Conservation (phyloP, 2,888 invertebrate genomes). For the Eumacrocentrus americanus region DNA sequence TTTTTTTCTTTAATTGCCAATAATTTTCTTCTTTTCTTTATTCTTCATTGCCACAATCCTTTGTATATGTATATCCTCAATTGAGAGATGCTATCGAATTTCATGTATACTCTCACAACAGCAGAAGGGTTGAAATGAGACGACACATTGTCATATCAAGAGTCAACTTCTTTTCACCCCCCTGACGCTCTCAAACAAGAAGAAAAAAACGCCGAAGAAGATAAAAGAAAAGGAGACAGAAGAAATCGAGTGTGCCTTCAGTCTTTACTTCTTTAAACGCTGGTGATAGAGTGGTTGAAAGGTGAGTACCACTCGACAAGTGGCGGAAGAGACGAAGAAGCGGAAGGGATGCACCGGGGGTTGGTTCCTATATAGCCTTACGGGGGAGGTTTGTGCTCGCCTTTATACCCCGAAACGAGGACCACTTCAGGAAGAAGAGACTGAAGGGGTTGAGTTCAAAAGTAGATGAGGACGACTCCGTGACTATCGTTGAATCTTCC, state of each 20-base stretch:
- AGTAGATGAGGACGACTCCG: slow-evolving; percentile 56
- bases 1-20: too few relatives aligned
- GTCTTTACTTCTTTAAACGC: slow-evolving; percentile 61
- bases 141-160: slow-evolving; percentile 24
- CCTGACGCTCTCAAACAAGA: background rate
- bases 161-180: slow-evolving; percentile 36
- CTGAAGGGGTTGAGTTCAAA: slow-evolving; percentile 35
- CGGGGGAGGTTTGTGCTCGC: slow-evolving; percentile 39
- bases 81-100: too few relatives aligned
- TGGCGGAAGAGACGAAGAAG: slow-evolving; percentile 45
- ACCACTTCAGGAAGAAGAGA: slow-evolving; percentile 48
- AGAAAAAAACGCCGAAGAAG: background rate
- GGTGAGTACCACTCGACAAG: slow-evolving; percentile 54
- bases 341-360: slow-evolving; percentile 24
- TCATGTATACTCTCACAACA: background rate
- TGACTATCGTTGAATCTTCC: slow-evolving; percentile 60
- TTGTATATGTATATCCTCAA: too few relatives aligned
- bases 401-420: slow-evolving; percentile 51
- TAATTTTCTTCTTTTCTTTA: too few relatives aligned
- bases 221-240: slow-evolving; percentile 23
- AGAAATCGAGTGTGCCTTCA: slow-evolving; percentile 51
- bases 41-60: too few relatives aligned
- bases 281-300: slow-evolving; percentile 60
- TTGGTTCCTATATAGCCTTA: slow-evolving; percentile 22
- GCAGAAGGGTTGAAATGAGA: background rate